Evolutionary conservation across 2,888 invertebrate species (phyloP), one percentile per base, ranked within the genome.

Genomic region (Zaprionus lineosus): DNA sequence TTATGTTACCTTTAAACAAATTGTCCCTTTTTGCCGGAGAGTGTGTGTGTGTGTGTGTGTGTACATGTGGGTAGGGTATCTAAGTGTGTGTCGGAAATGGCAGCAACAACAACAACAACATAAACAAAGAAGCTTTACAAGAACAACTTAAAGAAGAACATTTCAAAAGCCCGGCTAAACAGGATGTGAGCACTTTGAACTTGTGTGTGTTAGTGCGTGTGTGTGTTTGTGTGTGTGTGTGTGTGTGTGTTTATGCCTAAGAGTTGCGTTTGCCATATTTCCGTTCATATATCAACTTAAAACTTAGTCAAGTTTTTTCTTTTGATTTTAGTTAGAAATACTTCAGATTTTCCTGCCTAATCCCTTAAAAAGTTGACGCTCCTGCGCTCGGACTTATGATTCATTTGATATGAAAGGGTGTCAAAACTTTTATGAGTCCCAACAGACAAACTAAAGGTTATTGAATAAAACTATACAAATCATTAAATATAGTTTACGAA

Each of bases 1-100:
- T 81, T 81, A 29, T 52, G 75, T 76, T 76, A 76, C 75, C 75
- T 76, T 76, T 76, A 75, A 76, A 73, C 79, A 76, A 76, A 76
- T 76, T 76, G 75, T 75, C 79, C 73, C 69, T 74, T 78, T 77
- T 60, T 73, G 65, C 37, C 66, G 48, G 24, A 24, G 31, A 41
- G 15, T 41, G 24, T 37, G 36, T 40, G 29, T 9, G 18, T 9
- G 7, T 46, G 8, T 14, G 14, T 28, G 31, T 51, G 21, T 34
- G 34, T 34, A 14, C 40, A 24, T 33, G n/a, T 46, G 11, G 6
- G 44, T 47, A 29, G 46, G 31, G 41, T 29, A 36, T 34, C 21
- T 8, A 29, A 21, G 34, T 36, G 61, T 48, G 43, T 43, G 50
- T 31, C 28, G n/a, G n/a, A n/a, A n/a, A n/a, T n/a, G 44, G 36